Conservation (phyloP, 2,797 vertebrate genomes). For the Knipowitschia caucasica region DNA sequence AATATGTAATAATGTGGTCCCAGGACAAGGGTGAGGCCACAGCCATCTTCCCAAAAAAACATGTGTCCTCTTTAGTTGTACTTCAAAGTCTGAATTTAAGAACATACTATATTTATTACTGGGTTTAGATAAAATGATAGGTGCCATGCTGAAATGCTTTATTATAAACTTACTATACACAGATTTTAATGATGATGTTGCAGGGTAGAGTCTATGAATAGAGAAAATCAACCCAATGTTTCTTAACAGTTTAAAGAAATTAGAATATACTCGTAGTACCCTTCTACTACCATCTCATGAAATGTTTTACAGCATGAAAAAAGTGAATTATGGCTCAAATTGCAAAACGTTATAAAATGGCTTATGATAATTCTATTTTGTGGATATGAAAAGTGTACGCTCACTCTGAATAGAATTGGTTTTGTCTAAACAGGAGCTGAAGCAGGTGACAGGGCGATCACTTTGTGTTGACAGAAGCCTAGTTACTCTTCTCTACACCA, state of each 20-base stretch:
- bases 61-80: slow-evolving; percentile 15
- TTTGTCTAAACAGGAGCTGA: slow-evolving; percentile 18
- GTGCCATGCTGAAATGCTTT: background rate
- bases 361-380: background rate
- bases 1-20: slow-evolving; percentile 25
- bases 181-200: background rate
- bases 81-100: too few species aligned
- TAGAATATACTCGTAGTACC: too few species aligned
- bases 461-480: slow-evolving; percentile 66
- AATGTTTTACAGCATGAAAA: too few species aligned
- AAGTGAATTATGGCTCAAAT: too few species aligned
- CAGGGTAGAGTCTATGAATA: background rate
- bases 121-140: background rate
- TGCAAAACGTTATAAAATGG: too few species aligned
- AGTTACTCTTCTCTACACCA: slow-evolving; percentile 30
- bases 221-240: too few species aligned
- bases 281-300: too few species aligned
- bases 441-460: slow-evolving; percentile 47
- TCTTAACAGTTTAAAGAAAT: background rate
- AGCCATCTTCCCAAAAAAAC: slow-evolving; percentile 27
- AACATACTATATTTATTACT: background rate
- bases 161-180: background rate
- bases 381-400: background rate
- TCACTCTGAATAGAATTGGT: slow-evolving; percentile 22
- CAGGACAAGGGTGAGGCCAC: slow-evolving; percentile 15